A percentile compares a stretch with the other conserved stretches of the same genome.
phyloP scores from a whole-genome alignment of 2,113 vertebrate species.

The Scortum barcoo region DNA sequence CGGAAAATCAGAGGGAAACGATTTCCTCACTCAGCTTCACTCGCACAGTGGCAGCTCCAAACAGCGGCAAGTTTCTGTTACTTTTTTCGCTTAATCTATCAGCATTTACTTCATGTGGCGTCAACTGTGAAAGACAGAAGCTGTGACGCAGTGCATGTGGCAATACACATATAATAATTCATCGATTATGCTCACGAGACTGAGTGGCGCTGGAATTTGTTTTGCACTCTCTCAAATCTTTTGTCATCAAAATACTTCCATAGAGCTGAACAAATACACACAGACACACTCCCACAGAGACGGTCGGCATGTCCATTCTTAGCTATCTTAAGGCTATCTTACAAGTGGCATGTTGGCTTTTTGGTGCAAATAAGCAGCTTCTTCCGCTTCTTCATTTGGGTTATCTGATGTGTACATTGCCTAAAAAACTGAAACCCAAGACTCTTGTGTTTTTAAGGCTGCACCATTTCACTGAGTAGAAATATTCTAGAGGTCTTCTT shows the following conservation, averaged over 20 bases:
- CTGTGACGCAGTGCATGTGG: not conserved
- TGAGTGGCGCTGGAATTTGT: too few relatives aligned
- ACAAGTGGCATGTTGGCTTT: too few relatives aligned
- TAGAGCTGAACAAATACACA: too few relatives aligned
- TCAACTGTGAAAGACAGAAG: not conserved
- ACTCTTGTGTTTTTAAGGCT: not conserved
- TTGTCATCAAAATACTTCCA: too few relatives aligned
- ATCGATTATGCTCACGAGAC: too few relatives aligned
- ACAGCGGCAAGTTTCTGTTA: not conserved
- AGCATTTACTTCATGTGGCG: slow-evolving; percentile 3
- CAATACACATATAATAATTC: not conserved
- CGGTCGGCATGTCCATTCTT: too few relatives aligned
- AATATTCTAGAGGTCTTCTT: not conserved
- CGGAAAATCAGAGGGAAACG: slow-evolving; percentile 25
- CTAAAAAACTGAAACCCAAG: slow-evolving; percentile 1
- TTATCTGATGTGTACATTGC: not conserved
- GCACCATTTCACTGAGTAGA: not conserved
- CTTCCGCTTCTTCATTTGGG: not conserved
- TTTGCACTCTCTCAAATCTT: too few relatives aligned
- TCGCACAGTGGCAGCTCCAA: not conserved
- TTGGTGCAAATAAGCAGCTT: not conserved
- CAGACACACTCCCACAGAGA: too few relatives aligned
- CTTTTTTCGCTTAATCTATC: not conserved
- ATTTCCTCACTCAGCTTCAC: slow-evolving; percentile 26
- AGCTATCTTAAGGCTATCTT: too few relatives aligned